Conservation (phyloP, 2,113 vertebrate species). For the Calidris pugnax region DNA sequence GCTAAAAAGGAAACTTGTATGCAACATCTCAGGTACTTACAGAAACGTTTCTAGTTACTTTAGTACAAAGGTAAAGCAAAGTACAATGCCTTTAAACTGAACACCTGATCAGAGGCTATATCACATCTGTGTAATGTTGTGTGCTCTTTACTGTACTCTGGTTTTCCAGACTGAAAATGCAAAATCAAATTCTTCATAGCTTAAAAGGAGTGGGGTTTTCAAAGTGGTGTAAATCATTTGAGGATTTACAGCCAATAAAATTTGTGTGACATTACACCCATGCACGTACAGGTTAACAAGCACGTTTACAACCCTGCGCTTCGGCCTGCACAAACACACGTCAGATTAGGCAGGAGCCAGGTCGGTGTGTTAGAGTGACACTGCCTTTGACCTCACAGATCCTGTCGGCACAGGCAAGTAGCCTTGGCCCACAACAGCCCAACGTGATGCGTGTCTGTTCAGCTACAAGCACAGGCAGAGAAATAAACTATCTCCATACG, state of each 20-base stretch:
- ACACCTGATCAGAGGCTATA: neutral
- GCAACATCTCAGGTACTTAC: neutral
- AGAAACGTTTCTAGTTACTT: neutral
- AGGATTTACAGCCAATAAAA: neutral
- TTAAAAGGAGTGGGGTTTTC: neutral
- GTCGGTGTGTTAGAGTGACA: neutral
- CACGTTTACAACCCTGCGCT: rapidly evolving
- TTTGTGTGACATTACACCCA: neutral
- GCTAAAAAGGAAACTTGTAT: neutral
- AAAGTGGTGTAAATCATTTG: neutral
- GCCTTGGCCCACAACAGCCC: neutral
- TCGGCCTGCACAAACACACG: neutral
- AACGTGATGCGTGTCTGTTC: neutral
- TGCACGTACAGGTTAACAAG: neutral
- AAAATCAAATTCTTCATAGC: neutral
- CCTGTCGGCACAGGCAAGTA: neutral
- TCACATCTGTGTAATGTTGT: neutral
- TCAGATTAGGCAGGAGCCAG: neutral
- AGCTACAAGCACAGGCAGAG: neutral
- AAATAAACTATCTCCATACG: neutral
- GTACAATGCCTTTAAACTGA: neutral
- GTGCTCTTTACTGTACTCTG: neutral
- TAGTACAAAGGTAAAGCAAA: neutral
- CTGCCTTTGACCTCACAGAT: neutral
- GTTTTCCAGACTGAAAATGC: neutral